A percentile compares a stretch with the other conserved stretches of the same genome.
Conservation (phyloP, 2,888 invertebrate species). For the Melipona beecheii region DNA sequence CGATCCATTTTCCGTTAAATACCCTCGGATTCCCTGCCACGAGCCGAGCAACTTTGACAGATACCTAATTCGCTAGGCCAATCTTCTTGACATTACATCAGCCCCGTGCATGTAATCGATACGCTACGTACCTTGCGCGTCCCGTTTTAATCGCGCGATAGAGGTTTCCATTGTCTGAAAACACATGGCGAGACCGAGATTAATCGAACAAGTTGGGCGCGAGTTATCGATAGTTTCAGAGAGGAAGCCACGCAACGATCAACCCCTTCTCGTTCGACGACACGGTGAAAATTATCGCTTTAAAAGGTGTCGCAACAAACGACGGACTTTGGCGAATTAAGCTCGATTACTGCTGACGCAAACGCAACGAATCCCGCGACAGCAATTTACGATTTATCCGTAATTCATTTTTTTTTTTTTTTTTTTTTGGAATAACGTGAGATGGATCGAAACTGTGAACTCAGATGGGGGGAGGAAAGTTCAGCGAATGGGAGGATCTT, state of each 20-base stretch:
- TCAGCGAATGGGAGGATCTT: neutral
- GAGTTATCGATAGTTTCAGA: constrained; percentile 23
- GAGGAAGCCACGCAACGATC: neutral
- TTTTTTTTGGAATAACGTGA: neutral
- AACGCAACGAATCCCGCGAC: neutral
- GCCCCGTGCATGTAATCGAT: too few species aligned
- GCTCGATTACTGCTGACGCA: neutral
- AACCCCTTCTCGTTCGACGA: constrained; percentile 11
- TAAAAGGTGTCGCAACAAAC: constrained; percentile 23
- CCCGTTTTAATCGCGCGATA: constrained; percentile 29
- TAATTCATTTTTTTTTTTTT: neutral
- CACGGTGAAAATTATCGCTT: neutral
- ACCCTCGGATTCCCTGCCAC: too few species aligned
- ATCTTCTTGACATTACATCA: too few species aligned
- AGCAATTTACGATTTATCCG: neutral
- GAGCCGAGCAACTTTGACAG: too few species aligned
- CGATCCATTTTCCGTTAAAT: constrained; percentile 6
- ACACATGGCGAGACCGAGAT: constrained; percentile 17
- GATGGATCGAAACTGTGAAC: neutral
- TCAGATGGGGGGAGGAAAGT: neutral
- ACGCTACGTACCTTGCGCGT: too few species aligned
- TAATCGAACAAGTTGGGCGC: constrained; percentile 26
- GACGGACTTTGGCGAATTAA: neutral
- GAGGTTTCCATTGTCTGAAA: constrained; percentile 14
- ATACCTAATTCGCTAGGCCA: too few species aligned